These are phyloP conservation scores for Ondatra zibethicus DNA, from an alignment of 2,113 vertebrate species.

Conservation along the genomic window DNA sequence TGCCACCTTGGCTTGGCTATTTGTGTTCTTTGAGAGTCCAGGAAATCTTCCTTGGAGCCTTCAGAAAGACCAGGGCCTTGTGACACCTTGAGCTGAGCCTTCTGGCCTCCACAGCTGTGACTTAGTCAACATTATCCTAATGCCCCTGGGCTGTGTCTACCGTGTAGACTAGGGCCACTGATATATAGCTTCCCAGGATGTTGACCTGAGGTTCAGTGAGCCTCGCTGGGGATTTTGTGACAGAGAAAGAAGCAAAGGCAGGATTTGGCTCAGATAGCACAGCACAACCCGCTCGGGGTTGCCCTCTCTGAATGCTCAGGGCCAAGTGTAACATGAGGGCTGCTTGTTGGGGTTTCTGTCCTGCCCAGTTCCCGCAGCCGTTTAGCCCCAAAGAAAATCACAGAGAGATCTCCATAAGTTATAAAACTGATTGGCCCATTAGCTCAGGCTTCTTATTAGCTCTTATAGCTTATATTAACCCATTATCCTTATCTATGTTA, in stretches of 20 bases:
- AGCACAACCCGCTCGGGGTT: not conserved
- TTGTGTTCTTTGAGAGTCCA: not conserved
- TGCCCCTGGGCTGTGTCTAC: not conserved
- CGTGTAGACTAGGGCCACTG: not conserved
- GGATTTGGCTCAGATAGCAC: not conserved
- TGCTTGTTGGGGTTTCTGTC: too few relatives aligned
- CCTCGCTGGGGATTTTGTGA: not conserved
- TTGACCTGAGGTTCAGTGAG: not conserved
- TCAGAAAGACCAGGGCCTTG: not conserved
- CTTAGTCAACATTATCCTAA: not conserved
- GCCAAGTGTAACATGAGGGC: too few relatives aligned
- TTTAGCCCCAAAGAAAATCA: too few relatives aligned
- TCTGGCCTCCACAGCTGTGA: not conserved
- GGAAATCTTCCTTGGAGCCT: not conserved
- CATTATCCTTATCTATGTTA: too few relatives aligned
- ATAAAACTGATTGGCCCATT: too few relatives aligned
- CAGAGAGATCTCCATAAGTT: too few relatives aligned
- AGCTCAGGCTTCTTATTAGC: too few relatives aligned
- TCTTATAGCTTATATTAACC: too few relatives aligned
- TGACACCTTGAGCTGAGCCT: not conserved
- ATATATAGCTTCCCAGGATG: not conserved
- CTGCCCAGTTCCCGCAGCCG: too few relatives aligned
- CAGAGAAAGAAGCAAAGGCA: not conserved
- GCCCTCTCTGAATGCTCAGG: not conserved
- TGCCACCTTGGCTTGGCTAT: not conserved